These are phyloP conservation scores for Geococcyx californianus DNA, from an alignment of 2,113 vertebrate genomes.

Conservation along the genomic window DNA sequence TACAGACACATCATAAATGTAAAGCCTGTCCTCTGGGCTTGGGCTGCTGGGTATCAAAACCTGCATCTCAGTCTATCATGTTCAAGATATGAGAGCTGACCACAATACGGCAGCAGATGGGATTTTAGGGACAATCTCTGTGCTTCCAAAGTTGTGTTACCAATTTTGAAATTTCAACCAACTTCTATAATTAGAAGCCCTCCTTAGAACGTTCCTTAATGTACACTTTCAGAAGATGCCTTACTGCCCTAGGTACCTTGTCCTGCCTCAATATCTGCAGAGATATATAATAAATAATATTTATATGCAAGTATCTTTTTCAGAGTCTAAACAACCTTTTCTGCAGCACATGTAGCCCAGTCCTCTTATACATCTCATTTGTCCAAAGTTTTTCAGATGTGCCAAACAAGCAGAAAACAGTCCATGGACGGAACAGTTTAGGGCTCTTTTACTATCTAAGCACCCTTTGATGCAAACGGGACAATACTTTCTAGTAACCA, in stretches of 20 bases:
- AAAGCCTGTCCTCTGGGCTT: background rate
- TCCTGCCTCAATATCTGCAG: background rate
- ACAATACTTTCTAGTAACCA: rapidly evolving
- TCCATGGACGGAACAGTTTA: background rate
- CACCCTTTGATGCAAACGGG: background rate
- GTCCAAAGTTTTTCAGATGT: background rate
- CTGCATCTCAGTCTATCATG: background rate
- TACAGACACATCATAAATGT: background rate
- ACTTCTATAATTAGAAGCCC: background rate
- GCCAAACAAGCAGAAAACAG: background rate
- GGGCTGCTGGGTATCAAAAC: background rate
- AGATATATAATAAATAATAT: background rate
- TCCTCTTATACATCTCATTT: background rate
- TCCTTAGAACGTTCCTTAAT: background rate
- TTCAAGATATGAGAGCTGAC: background rate
- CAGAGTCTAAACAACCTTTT: background rate
- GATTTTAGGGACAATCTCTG: background rate
- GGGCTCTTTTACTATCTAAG: background rate
- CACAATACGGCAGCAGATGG: rapidly evolving
- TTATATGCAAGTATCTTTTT: background rate
- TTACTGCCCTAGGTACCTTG: background rate
- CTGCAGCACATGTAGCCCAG: background rate
- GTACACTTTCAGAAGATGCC: background rate
- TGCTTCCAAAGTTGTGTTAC: background rate
- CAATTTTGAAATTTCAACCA: background rate